A percentile compares a stretch with the other conserved stretches of the same genome.
Evolutionary conservation across 2,113 vertebrate species (phyloP).

Genomic region (Nestor notabilis): DNA sequence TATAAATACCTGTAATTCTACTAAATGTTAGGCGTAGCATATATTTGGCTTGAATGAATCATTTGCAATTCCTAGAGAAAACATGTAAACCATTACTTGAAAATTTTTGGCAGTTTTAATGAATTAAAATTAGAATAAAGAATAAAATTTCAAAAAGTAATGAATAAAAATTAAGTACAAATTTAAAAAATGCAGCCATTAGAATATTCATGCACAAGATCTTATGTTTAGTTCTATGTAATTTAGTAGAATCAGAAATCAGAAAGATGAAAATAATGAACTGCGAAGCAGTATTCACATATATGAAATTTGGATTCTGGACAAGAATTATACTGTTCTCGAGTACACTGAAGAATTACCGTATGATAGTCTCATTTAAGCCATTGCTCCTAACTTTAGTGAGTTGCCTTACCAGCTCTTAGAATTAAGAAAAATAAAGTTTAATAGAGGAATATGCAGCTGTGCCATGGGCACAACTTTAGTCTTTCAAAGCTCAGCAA

Average conservation of each 20-base stretch:
- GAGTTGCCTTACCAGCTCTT: neutral
- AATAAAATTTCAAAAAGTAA: neutral
- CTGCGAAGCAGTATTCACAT: neutral
- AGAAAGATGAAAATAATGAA: neutral
- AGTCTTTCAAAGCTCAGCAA: neutral
- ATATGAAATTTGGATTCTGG: neutral
- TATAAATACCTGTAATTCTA: slow-evolving; percentile 51
- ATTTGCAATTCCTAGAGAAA: neutral
- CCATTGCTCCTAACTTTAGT: neutral
- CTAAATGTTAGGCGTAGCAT: neutral
- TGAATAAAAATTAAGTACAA: neutral
- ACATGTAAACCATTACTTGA: neutral
- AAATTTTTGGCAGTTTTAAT: neutral
- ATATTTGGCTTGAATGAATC: neutral
- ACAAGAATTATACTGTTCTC: neutral
- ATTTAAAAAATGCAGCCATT: fast-evolving
- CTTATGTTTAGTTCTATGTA: neutral
- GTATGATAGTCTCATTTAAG: neutral
- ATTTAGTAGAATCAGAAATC: neutral
- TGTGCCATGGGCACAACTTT: neutral
- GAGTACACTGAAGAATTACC: neutral
- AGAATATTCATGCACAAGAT: neutral
- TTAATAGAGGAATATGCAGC: neutral
- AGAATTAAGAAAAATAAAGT: neutral
- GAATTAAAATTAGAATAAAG: neutral